Base-by-base conservation (phyloP, 2,888 invertebrate genomes). In the Thumatha senex region DNA sequence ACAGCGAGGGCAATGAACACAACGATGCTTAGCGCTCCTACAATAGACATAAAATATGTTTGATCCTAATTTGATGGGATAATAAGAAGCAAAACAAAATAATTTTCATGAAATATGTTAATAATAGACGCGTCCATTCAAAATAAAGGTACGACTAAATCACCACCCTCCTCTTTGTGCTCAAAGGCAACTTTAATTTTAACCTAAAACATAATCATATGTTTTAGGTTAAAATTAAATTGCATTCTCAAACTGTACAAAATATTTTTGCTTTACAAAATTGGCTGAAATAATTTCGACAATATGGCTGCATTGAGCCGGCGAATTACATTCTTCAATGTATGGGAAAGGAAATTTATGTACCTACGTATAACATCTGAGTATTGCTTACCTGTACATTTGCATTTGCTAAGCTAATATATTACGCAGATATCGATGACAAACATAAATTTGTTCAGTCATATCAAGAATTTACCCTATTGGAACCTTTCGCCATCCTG, bases 381-480 rank as follows among this genome's bases (percentile, higher is more conserved):
- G 63, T 58, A 51, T 46, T 48, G 24, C 34, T 51, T 43, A 56
- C 50, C 51, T 58, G 35, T 47, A 50, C 43, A 39, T 59, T 54
- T 49, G 42, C 34, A 50, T 57, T 55, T 24, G 40, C 13, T 40
- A 29, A 43, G 54, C 54, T 61, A 57, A 57, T 56, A 62, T 39
- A 34, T 34, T 42, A 48, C 43, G 45, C 33, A 40, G 46, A 51
- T 60, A 50, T 66, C 50, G 54, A 46, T 54, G 58, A 61, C 53
- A 63, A 56, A 64, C 40, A 47, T 61, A 70, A 70, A 58, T 67
- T 73, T 59, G 71, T 65, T 44, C 46, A 60, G 55, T 54, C 50
- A 52, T 51, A 56, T 58, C 62, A 56, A 55, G 61, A 65, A 69
- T 66, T 66, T 66, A 73, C 72, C 74, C 65, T 70, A 75, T 67